Evolutionary conservation across 2,113 vertebrate genomes (phyloP).

Genomic region (Callocephalon fimbriatum): DNA sequence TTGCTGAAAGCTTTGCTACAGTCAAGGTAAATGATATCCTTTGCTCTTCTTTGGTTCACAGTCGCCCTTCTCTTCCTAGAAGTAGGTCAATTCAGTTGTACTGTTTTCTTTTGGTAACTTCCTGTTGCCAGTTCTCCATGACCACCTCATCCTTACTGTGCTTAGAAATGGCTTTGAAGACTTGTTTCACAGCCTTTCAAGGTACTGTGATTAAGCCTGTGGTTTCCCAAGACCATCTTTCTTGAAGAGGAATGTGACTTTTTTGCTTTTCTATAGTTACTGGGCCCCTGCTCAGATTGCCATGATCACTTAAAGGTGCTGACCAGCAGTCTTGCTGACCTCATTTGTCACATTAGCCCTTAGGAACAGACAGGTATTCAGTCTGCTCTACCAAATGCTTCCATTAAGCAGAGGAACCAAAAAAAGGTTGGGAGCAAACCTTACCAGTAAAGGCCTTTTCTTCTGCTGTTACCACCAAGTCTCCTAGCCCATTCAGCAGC

Average conservation of each 20-base stretch:
- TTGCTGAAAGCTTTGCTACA: not conserved
- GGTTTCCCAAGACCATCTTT: not conserved
- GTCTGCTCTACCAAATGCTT: not conserved
- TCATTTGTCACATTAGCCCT: not conserved
- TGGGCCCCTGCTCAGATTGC: not conserved
- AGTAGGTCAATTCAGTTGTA: not conserved
- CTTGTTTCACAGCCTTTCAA: not conserved
- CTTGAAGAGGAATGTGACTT: not conserved
- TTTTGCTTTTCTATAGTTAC: not conserved
- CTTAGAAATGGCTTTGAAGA: not conserved
- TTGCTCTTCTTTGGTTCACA: not conserved
- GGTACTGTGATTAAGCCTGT: not conserved
- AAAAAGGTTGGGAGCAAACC: not conserved
- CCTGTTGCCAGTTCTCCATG: not conserved
- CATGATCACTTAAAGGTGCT: not conserved
- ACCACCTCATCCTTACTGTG: not conserved
- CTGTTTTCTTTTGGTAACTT: not conserved
- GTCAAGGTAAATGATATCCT: not conserved
- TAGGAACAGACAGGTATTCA: not conserved
- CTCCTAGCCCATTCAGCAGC: not conserved
- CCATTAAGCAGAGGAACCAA: not conserved
- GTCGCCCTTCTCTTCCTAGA: not conserved
- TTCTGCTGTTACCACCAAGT: not conserved
- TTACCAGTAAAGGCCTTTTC: not conserved
- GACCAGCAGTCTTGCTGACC: not conserved